These are phyloP conservation scores for Rhopalosiphum nymphaeae DNA, from an alignment of 2,888 invertebrate genomes.

Conservation along the genomic window DNA sequence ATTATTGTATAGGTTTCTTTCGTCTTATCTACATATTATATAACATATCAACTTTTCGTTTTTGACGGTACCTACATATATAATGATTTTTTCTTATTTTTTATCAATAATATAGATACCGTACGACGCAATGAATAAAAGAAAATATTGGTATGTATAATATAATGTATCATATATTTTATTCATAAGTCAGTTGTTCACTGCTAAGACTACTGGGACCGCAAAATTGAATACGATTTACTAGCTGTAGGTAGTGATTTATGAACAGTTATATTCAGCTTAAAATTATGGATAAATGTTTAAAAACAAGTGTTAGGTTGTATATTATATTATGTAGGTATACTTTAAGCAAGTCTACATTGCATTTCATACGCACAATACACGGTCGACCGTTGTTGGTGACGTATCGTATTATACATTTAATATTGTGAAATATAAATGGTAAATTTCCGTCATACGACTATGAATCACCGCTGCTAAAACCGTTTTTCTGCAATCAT, in stretches of 20 bases:
- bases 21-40: neutral
- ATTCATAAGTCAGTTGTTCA: constrained; percentile 17
- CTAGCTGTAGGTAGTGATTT: constrained; percentile 47
- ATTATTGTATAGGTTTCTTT: neutral
- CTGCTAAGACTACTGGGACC: neutral
- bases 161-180: neutral
- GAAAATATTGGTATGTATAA: neutral
- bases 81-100: neutral
- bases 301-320: constrained; percentile 39
- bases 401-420: neutral
- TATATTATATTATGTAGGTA: neutral
- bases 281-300: constrained; percentile 32
- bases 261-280: constrained; percentile 43
- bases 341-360: neutral
- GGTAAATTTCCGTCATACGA: neutral
- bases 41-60: neutral
- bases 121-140: constrained; percentile 2
- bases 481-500: neutral
- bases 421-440: neutral
- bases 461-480: neutral
- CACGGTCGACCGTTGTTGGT: neutral
- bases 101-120: neutral
- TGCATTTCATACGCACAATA: neutral
- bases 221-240: constrained; percentile 40
- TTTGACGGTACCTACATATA: neutral